Evolutionary conservation across 2,797 vertebrate genomes (phyloP).

Genomic region (Clarias pachynema): DNA sequence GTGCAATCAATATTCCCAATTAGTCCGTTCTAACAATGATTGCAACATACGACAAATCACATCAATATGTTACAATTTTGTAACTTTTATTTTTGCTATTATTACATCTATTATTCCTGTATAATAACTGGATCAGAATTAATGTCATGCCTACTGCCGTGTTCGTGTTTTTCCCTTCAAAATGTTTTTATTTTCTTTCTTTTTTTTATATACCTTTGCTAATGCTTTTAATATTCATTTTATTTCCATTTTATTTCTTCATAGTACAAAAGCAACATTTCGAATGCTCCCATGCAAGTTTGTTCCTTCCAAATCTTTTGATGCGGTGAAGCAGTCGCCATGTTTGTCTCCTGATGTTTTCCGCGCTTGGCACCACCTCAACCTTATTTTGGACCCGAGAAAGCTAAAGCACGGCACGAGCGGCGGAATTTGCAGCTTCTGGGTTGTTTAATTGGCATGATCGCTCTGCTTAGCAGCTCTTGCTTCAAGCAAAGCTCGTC

Average conservation of each 20-base stretch:
- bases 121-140: background rate
- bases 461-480: slow-evolving; percentile 77
- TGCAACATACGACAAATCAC: slow-evolving; percentile 43
- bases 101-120: background rate
- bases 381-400: slow-evolving; percentile 60
- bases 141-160: background rate
- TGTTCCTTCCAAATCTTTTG: slow-evolving; percentile 13
- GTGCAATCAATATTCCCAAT: slow-evolving; percentile 47
- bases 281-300: slow-evolving; percentile 27
- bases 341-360: slow-evolving; percentile 59
- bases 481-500: slow-evolving; percentile 77
- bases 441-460: slow-evolving; percentile 74
- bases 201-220: no score
- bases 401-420: slow-evolving; percentile 72
- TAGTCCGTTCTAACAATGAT: slow-evolving; percentile 54
- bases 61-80: slow-evolving; percentile 17
- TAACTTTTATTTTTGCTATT: background rate
- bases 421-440: slow-evolving; percentile 72
- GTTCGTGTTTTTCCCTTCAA: background rate
- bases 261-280: slow-evolving; percentile 60
- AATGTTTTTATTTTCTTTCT: background rate
- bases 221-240: background rate
- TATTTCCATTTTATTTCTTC: background rate
- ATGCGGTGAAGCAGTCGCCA: slow-evolving; percentile 7
- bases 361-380: slow-evolving; percentile 44